A percentile compares a stretch with the other conserved stretches of the same genome.
These are phyloP conservation scores for Pelodytes ibericus DNA, from an alignment of 2,797 vertebrate species.

Conservation along the genomic window DNA sequence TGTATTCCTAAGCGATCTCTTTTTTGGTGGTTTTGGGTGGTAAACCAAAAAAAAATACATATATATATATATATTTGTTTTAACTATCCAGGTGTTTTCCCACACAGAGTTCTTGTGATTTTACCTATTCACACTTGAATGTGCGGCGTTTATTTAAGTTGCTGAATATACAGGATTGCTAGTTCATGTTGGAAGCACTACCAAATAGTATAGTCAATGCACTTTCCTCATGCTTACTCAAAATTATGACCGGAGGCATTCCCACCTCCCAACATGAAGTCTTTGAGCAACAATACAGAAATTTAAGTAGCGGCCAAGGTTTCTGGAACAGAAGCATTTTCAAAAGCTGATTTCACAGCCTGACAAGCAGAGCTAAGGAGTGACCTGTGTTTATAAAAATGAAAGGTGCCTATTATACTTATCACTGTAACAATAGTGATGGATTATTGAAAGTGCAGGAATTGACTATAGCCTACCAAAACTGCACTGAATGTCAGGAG, in stretches of 20 bases:
- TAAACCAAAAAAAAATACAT: no score
- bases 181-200: no score
- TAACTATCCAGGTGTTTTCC: no score
- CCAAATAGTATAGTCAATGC: not conserved
- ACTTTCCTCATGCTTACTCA: not conserved
- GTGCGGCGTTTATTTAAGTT: no score
- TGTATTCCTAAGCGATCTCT: no score
- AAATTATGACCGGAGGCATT: not conserved
- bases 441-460: slow-evolving; percentile 45
- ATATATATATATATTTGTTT: no score
- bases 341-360: slow-evolving; percentile 33
- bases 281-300: not conserved
- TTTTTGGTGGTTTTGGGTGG: no score
- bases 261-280: not conserved
- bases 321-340: slow-evolving; percentile 28
- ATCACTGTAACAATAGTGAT: slow-evolving; percentile 48
- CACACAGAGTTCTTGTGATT: no score
- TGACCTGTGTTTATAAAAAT: slow-evolving; percentile 43
- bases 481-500: slow-evolving; percentile 20
- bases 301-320: slow-evolving; percentile 10
- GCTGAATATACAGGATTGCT: no score
- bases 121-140: no score
- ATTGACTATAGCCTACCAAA: slow-evolving; percentile 50
- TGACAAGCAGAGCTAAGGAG: slow-evolving; percentile 40
- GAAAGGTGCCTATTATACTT: slow-evolving; percentile 56